Evolutionary conservation across 2,113 vertebrate genomes (phyloP).

Genomic region (Hypanus sabinus): DNA sequence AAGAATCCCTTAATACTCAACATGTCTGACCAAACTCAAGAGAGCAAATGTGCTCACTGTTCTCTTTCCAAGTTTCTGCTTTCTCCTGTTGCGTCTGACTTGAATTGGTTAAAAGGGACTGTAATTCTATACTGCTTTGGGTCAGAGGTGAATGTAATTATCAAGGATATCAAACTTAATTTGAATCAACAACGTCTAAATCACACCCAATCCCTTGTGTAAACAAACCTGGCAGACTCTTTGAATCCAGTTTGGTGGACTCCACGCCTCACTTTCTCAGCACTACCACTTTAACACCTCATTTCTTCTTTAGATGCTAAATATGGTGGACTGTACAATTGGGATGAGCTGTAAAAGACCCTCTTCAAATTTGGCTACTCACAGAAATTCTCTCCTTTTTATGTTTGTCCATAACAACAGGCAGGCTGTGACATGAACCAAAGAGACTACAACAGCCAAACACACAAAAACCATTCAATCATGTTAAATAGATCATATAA

Average conservation of each 20-base stretch:
- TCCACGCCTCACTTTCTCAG: slow-evolving; percentile 1
- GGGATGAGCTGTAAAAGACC: too few species aligned
- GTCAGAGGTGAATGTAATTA: slow-evolving; percentile 13
- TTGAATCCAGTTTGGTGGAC: neutral
- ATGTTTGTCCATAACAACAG: too few species aligned
- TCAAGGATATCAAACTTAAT: slow-evolving; percentile 30
- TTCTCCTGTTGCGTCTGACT: neutral
- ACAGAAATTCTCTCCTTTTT: too few species aligned
- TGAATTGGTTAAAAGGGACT: slow-evolving; percentile 13
- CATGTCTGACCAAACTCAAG: neutral
- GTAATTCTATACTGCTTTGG: neutral
- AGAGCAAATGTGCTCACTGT: neutral
- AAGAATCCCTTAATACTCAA: neutral
- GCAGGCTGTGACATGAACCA: too few species aligned
- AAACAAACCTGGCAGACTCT: neutral
- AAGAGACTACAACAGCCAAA: too few species aligned
- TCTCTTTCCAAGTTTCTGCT: neutral
- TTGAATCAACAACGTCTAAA: slow-evolving; percentile 25
- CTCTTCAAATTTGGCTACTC: too few species aligned
- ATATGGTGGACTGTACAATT: too few species aligned
- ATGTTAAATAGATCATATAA: too few species aligned
- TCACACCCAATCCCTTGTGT: slow-evolving; percentile 24
- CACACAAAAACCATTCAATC: too few species aligned
- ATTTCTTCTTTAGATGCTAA: slow-evolving; percentile 4
- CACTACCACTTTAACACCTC: slow-evolving; percentile 12